These are phyloP conservation scores for Orestias chungarensis DNA, from an alignment of 2,797 vertebrate species.

Conservation along the genomic window DNA sequence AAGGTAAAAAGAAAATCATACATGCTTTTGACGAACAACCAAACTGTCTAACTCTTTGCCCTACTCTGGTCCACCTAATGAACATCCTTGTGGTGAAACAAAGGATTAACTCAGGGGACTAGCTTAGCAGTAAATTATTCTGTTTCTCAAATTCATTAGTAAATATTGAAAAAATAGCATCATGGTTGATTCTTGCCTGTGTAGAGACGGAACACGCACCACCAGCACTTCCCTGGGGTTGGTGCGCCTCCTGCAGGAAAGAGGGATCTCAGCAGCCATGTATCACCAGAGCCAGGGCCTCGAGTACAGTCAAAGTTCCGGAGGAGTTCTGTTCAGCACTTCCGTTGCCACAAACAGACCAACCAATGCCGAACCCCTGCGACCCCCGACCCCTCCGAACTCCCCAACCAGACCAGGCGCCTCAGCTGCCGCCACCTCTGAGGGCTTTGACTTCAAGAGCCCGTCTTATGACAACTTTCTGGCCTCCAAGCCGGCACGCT, in stretches of 20 bases:
- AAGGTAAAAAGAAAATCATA: not conserved
- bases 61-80: too few species aligned
- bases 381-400: slow-evolving; percentile 88
- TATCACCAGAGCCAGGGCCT: slow-evolving; percentile 92
- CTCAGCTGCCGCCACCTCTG: slow-evolving; percentile 61
- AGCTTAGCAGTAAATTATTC: not conserved
- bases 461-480: slow-evolving; percentile 96
- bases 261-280: slow-evolving; percentile 94
- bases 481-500: slow-evolving; percentile 95
- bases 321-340: slow-evolving; percentile 81
- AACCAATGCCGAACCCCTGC: slow-evolving; percentile 62
- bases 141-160: not conserved
- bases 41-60: too few species aligned
- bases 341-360: slow-evolving; percentile 67
- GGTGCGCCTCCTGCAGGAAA: slow-evolving; percentile 95
- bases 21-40: not conserved
- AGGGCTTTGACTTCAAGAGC: slow-evolving; percentile 91
- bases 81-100: too few species aligned
- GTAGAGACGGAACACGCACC: slow-evolving; percentile 92
- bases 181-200: slow-evolving; percentile 10
- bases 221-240: slow-evolving; percentile 97
- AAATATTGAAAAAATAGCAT: not conserved
- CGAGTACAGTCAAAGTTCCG: slow-evolving; percentile 80
- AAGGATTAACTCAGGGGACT: too few species aligned
- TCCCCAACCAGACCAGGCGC: slow-evolving; percentile 77